phyloP scores from a whole-genome alignment of 2,888 invertebrate genomes.

The Deroplatys truncata region DNA sequence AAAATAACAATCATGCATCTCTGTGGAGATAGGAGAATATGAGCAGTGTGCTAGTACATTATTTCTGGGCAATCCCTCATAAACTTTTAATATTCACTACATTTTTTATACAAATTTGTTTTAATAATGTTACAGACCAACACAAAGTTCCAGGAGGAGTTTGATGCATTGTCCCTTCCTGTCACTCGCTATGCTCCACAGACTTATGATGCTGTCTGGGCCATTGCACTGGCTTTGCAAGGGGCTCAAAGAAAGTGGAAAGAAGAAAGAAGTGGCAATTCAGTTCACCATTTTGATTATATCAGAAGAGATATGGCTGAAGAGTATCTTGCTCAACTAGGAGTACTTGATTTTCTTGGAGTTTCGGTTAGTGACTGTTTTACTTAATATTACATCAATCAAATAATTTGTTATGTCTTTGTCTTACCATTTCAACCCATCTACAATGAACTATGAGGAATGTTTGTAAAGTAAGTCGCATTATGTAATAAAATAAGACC shows the following conservation, averaged over 20 bases:
- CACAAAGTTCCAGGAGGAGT: constrained; percentile 57
- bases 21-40: no score
- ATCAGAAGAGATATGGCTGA: constrained; percentile 67
- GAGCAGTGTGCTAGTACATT: no score
- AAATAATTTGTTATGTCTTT: no score
- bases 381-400: background rate
- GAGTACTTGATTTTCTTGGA: constrained; percentile 71
- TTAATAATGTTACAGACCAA: constrained; percentile 52
- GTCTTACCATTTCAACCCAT: no score
- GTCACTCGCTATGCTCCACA: constrained; percentile 62
- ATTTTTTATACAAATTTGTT: no score
- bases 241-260: constrained; percentile 58
- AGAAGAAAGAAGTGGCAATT: constrained; percentile 38
- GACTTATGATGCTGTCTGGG: constrained; percentile 89
- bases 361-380: constrained; percentile 69
- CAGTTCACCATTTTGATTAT: constrained; percentile 66
- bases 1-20: no score
- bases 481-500: no score
- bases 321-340: constrained; percentile 66
- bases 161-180: constrained; percentile 44
- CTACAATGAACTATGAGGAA: no score
- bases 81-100: no score
- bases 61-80: no score
- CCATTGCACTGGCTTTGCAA: constrained; percentile 73
- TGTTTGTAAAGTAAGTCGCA: no score